These are phyloP conservation scores for Alosa alosa DNA, from an alignment of 2,113 vertebrate species.

Conservation along the genomic window DNA sequence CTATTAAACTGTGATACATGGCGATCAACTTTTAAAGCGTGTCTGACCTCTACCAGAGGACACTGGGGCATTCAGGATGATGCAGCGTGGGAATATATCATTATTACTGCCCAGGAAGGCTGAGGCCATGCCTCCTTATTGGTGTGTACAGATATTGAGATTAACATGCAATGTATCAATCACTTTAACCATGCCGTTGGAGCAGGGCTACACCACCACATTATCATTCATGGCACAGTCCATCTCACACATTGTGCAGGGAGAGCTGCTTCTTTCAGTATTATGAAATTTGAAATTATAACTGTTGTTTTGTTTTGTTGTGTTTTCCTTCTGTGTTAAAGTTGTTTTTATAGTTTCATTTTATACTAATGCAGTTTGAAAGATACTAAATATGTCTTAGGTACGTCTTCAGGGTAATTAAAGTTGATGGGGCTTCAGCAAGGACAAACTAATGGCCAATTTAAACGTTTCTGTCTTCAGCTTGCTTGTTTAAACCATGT, in stretches of 20 bases:
- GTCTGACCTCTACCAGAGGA: background rate
- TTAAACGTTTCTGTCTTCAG: background rate
- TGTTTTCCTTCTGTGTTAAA: background rate
- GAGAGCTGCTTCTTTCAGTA: background rate
- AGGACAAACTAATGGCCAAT: background rate
- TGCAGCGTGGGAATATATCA: background rate
- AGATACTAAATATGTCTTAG: background rate
- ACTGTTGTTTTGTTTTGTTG: background rate
- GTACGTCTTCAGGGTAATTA: background rate
- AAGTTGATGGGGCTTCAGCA: background rate
- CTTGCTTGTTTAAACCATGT: background rate
- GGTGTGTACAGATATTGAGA: background rate
- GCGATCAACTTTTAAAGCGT: slow-evolving; percentile 16
- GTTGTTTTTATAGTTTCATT: background rate
- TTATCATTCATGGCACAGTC: background rate
- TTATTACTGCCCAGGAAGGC: background rate
- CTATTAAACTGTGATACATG: background rate
- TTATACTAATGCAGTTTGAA: background rate
- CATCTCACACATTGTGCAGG: background rate
- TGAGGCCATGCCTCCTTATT: background rate
- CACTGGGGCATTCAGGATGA: background rate
- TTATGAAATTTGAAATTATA: background rate
- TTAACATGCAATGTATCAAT: slow-evolving; percentile 7
- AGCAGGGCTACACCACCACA: background rate
- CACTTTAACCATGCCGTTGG: background rate